Evolutionary conservation across 2,888 invertebrate species (phyloP).

Genomic region (Agriopis leucophaearia): DNA sequence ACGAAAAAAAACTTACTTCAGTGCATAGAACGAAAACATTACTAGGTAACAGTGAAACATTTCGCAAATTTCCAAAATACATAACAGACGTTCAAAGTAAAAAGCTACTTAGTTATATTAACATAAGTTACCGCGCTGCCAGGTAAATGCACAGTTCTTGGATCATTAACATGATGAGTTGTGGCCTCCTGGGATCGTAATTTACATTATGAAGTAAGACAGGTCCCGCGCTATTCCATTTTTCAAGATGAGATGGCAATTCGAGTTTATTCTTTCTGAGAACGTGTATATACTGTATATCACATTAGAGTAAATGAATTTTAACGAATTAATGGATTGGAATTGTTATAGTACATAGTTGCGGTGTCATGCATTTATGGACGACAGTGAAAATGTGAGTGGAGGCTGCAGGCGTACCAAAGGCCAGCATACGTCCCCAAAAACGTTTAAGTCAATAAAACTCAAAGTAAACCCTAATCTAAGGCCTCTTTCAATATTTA

Average conservation of each 20-base stretch:
- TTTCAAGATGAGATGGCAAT: constrained; percentile 27
- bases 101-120: constrained; percentile 10
- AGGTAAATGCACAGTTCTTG: constrained; percentile 21
- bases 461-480: too few species aligned
- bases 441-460: too few species aligned
- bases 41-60: neutral
- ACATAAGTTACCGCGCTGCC: constrained; percentile 14
- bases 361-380: too few species aligned
- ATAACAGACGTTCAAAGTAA: constrained; percentile 11
- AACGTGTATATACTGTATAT: constrained; percentile 10
- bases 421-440: too few species aligned
- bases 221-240: constrained; percentile 25
- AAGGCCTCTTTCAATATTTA: too few species aligned
- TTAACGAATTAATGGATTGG: too few species aligned
- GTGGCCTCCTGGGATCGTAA: constrained; percentile 23
- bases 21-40: neutral
- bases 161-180: constrained; percentile 33
- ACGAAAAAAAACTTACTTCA: too few species aligned
- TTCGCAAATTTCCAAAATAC: neutral
- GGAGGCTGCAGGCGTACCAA: too few species aligned
- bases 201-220: constrained; percentile 31
- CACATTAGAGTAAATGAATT: neutral
- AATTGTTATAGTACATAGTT: too few species aligned
- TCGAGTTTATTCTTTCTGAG: constrained; percentile 18
- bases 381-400: too few species aligned